Evolutionary conservation across 2,797 vertebrate species (phyloP), one percentile per base, ranked within the genome.

Genomic region (Chelon labrosus): DNA sequence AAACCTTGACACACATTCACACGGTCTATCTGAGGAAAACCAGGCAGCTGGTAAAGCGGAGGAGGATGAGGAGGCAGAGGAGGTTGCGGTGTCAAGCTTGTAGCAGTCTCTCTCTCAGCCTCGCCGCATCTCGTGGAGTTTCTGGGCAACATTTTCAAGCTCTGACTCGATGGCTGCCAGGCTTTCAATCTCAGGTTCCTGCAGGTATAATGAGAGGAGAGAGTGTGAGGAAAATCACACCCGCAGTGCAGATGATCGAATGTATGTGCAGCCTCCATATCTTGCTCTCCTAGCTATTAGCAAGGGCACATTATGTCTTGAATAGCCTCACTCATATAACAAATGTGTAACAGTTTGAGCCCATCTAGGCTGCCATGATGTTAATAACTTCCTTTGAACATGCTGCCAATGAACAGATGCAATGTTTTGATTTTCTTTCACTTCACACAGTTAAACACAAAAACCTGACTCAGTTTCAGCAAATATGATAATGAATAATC

Each of bases 161-260:
- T 99, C 97, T 0, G 96, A 97, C 93, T 99, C 96, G 0, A 99
- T 98, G 87, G 96, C 94, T 0, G 96, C 96, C 85, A 99, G 92
- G 73, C 96, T 97, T 84, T 98, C 97, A 77, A 98, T 94, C 84
- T 98, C 97, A n/a, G 83, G 79, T 35, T 96, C 94, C 95, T 95
- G 82, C 56, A 76, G 65, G 83, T 56, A 70, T 16, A 87, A 80
- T 49, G 66, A 80, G 59, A 66, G 8, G 31, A 73, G 16, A 64
- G 31, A 9, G 11, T 20, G 44, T 57, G 19, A 57, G 27, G 31
- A 50, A 62, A 42, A 39, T 57, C 13, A 56, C 4, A 57, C 27
- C 38, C 14, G 52, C 49, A 68, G 52, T n/a, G 42, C 35, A 82
- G 65, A 70, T 14, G 54, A 64, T 61, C 14, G 63, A 5, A 56